Conservation (phyloP, 1,140 invertebrate genomes). For the Chlorops oryzae region DNA sequence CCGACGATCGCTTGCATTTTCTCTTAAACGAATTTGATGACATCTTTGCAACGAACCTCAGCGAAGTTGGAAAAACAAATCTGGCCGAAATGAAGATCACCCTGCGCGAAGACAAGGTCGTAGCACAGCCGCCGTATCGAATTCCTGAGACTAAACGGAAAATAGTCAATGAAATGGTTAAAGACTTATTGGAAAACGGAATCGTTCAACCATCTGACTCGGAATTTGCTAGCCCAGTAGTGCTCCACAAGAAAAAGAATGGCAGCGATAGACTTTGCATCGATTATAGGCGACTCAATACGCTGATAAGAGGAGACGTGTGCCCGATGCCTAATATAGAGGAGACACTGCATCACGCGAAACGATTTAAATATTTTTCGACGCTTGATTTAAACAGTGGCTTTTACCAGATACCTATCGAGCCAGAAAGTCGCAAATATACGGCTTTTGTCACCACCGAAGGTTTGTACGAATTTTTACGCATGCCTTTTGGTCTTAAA, state of each 20-base stretch:
- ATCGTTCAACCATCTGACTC: conserved; percentile 23
- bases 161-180: no score
- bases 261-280: conserved; percentile 31
- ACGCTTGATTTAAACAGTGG: conserved; percentile 30
- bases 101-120: no score
- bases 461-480: conserved; percentile 51
- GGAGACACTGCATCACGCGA: conserved; percentile 23
- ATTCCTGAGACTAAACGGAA: no score
- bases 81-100: no score
- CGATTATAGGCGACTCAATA: conserved; percentile 49
- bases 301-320: conserved; percentile 19
- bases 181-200: neutral
- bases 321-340: conserved; percentile 29
- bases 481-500: conserved; percentile 39
- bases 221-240: conserved; percentile 24
- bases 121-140: no score
- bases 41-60: no score
- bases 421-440: conserved; percentile 16
- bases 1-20: no score
- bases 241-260: conserved; percentile 32
- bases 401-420: conserved; percentile 30
- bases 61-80: no score
- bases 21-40: no score
- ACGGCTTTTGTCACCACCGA: conserved; percentile 47
- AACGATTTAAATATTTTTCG: conserved; percentile 17